A percentile compares a stretch with the other conserved stretches of the same genome.
Conservation (phyloP, 2,888 invertebrate species). For the Antheraea yamamai region DNA sequence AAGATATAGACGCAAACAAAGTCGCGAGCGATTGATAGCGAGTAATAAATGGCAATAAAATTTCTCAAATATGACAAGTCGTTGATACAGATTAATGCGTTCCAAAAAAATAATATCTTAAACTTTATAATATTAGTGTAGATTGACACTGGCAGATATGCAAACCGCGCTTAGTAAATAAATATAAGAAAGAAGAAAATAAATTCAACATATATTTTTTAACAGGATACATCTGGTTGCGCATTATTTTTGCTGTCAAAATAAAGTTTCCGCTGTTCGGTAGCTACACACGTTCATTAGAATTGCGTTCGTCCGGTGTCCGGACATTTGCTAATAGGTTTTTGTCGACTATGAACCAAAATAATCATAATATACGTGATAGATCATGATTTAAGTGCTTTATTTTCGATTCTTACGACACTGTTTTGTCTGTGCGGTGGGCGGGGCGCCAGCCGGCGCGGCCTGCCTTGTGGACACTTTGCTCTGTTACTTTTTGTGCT, state of each 20-base stretch:
- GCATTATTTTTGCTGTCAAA: not conserved
- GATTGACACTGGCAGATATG: not conserved
- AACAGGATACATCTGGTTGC: conserved; percentile 1
- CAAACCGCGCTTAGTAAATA: not conserved
- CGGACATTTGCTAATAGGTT: conserved; percentile 8
- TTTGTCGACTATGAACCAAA: conserved; percentile 12
- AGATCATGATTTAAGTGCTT: conserved; percentile 68
- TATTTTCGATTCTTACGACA: conserved; percentile 60
- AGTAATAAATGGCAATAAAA: too few species aligned
- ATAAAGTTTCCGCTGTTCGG: not conserved
- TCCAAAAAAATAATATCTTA: too few species aligned
- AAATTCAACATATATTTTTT: not conserved
- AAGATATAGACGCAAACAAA: too few species aligned
- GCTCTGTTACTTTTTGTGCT: not conserved
- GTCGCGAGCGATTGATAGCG: too few species aligned
- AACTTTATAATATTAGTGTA: not conserved
- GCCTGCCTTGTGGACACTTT: not conserved
- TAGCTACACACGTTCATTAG: not conserved
- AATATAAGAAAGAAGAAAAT: not conserved
- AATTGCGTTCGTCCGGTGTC: not conserved
- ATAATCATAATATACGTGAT: conserved; percentile 43
- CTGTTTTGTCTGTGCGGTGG: conserved; percentile 60
- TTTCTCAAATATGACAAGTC: too few species aligned
- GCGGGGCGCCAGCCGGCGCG: conserved; percentile 52
- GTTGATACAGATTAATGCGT: too few species aligned